Base-by-base conservation (phyloP, 2,113 vertebrate species). In the Ovis canadensis region DNA sequence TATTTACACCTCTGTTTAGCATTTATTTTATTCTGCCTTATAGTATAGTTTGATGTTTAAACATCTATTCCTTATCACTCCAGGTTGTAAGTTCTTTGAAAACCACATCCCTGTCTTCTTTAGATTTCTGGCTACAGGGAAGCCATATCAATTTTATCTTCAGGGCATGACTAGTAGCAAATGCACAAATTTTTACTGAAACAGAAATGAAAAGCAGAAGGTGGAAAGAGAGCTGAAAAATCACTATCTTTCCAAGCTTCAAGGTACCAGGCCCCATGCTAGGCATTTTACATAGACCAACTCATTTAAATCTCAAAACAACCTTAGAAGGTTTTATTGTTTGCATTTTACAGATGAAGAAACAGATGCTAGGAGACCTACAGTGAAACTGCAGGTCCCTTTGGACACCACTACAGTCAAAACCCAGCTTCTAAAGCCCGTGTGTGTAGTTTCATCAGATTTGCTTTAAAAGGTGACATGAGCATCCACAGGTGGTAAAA, bases 371-470 rank as follows among this genome's bases (percentile, higher is more conserved):
- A 29, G 48, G 74, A 82, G 40, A 88, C 1, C 21, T 4, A 15
- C 21, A 52, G 10, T 25, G 36, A 94, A n/a, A n/a, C 8, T 36
- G 21, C 3, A 31, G 12, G 60, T 40, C 33, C 33, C 17, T 31
- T 55, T 43, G 21, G 40, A 50, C 8, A 16, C 36, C 29, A 85
- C 0, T 31, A 31, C 2, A 6, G 21, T n/a, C 9, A 5, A 25
- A 45, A 36, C 0, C 29, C 36, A 15, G 36, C 40, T 15, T 48
- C 50, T 45, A 27, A 83, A 21, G 52, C 1, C 5, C 2, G 0
- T 15, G 45, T 9, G 7, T 52, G 1, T 2, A 45, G 43, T 67
- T 80, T 74, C 80, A 29, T 25, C 23, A 78, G 52, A 81, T 36
- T 8, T 11, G 17, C 64, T 60, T 48, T 74, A 12, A 59, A 62